phyloP scores from a whole-genome alignment of 2,113 vertebrate species.

The Vombatus ursinus region DNA sequence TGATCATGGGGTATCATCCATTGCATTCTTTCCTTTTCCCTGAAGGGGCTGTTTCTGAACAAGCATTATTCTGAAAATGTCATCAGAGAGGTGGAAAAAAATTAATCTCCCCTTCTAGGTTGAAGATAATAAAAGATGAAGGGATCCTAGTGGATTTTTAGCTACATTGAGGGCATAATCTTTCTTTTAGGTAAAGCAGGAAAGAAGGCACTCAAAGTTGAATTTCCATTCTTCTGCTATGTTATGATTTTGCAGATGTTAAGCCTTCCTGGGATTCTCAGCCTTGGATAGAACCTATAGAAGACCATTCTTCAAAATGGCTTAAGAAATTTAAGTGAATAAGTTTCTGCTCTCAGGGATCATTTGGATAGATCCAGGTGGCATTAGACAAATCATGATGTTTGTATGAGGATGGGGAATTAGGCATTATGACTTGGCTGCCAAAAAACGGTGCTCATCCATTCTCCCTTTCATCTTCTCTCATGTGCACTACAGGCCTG shows the following conservation, averaged over 20 bases:
- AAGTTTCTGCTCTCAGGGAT: constrained; percentile 12
- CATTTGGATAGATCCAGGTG: constrained; percentile 2
- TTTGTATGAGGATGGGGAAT: constrained; percentile 19
- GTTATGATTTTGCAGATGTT: constrained; percentile 56
- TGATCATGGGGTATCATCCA: constrained; percentile 66
- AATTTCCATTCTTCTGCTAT: constrained; percentile 19
- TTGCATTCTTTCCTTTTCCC: constrained; percentile 67
- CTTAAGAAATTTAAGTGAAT: constrained; percentile 39
- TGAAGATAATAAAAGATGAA: constrained; percentile 67
- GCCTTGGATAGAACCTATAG: constrained; percentile 24
- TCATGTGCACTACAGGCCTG: neutral
- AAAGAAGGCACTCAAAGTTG: constrained; percentile 33
- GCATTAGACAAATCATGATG: constrained; percentile 19
- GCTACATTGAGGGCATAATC: constrained; percentile 51
- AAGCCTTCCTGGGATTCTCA: constrained; percentile 37
- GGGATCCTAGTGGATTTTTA: constrained; percentile 62
- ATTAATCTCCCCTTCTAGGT: constrained; percentile 54
- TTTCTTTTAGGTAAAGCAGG: constrained; percentile 52
- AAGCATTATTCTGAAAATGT: constrained; percentile 77
- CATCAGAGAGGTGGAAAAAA: constrained; percentile 77
- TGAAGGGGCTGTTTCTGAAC: constrained; percentile 73
- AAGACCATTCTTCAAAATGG: constrained; percentile 45
- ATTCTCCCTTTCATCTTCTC: constrained; percentile 32
- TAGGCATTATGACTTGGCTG: neutral
- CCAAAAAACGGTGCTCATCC: constrained; percentile 14